Evolutionary conservation across 1,140 invertebrate species (phyloP), one percentile per base, ranked within the genome.

Genomic region (Daktulosphaira vitifoliae): DNA sequence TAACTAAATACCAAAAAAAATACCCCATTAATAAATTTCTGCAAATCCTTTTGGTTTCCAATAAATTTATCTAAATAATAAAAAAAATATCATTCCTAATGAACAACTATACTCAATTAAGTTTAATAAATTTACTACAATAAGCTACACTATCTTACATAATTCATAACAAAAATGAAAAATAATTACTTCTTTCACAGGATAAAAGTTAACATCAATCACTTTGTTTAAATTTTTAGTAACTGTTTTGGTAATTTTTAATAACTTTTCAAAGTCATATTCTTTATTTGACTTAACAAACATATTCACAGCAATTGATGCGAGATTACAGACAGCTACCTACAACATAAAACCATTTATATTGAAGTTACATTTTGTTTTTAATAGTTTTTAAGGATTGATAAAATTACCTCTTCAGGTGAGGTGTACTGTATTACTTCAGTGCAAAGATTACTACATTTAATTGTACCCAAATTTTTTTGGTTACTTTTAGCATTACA

Each of bases 401-500:
- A n/a, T n/a, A 33, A 33, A 33, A 33, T 6, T 68, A 82, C 85
- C 82, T 98, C 96, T 76, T 97, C 90, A 2, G 84, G 78, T 39
- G 88, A 84, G 13, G 87, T 89, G 74, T 96, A 98, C 76, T 98
- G 86, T 1, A 99, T 83, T 72, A 99, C 93, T 82, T 99, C 97
- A 1, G 96, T 98, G 74, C 96, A 99, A 15, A 99, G 78, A 77
- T 99, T 99, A 68, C 92, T 96, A 74, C 94, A 95, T 77, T 96
- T 97, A 67, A 99, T 98, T 5, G 96, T 99, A 25, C 96, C 97
- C 18, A 99, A 75, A 78, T 99, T 98, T 76, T 99, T 86, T 73
- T 99, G 97, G 76, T 99, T 99, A 53, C 90, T 93, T 78, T 99
- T 99, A 8, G 87, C 78, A 74, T 99, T 99, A 72, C 96, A 98